Evolutionary conservation across 2,113 vertebrate genomes (phyloP).

Genomic region (Halichoerus grypus): DNA sequence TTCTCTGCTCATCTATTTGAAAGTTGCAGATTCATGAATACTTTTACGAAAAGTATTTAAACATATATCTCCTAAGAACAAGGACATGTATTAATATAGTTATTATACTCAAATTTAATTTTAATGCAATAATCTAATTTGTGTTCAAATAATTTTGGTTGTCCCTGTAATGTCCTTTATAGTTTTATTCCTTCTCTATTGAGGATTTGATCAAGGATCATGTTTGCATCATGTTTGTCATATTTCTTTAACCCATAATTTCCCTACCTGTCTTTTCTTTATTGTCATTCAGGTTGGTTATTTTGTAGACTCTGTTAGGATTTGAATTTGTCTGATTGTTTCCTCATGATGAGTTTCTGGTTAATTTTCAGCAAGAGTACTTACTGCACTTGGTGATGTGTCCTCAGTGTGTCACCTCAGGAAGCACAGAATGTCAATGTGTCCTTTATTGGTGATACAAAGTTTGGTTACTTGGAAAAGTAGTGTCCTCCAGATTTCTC

Average conservation of each 20-base stretch:
- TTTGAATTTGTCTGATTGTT: not conserved
- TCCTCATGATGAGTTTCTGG: not conserved
- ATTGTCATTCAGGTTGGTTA: not conserved
- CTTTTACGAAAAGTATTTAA: slow-evolving; percentile 26
- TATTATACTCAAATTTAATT: not conserved
- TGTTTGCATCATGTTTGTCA: not conserved
- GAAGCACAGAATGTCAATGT: not conserved
- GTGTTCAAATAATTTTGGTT: not conserved
- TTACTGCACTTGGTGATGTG: not conserved
- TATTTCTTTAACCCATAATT: not conserved
- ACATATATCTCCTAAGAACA: not conserved
- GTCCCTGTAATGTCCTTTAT: not conserved
- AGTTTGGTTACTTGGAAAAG: not conserved
- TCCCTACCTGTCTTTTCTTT: not conserved
- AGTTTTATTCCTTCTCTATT: not conserved
- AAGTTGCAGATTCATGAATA: not conserved
- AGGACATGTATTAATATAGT: not conserved
- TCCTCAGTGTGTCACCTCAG: not conserved
- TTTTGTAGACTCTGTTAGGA: not conserved
- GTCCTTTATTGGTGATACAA: not conserved
- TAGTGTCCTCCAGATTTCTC: not conserved
- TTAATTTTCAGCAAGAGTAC: not conserved
- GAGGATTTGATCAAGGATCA: not conserved
- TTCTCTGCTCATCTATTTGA: not conserved
- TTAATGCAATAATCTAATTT: not conserved